A percentile compares a stretch with the other conserved stretches of the same genome.
Evolutionary conservation across 30 jellyfish, hydroid and myxozoan species (phyloP).

Genomic region (Morbakka virulenta): DNA sequence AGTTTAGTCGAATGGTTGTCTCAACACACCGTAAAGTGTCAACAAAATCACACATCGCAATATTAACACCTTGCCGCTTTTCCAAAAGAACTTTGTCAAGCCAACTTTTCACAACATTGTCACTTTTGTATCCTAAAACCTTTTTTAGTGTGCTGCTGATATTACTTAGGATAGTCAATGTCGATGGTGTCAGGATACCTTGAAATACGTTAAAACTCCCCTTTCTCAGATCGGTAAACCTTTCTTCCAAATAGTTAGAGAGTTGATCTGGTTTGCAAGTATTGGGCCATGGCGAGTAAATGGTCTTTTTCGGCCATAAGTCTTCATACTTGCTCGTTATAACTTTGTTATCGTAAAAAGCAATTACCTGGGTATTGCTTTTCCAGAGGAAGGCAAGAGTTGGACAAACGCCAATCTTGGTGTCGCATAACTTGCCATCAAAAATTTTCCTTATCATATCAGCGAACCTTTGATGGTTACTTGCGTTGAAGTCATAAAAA

Average conservation of each 20-base stretch:
- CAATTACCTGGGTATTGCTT: conserved; percentile 26
- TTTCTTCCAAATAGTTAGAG: conserved; percentile 22
- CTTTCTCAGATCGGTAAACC: conserved; percentile 42
- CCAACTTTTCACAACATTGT: conserved; percentile 56
- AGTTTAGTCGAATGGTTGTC: background rate
- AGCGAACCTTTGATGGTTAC: conserved; percentile 11
- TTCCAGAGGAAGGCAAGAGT: conserved; percentile 48
- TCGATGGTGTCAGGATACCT: conserved; percentile 74
- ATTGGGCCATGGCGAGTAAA: conserved; percentile 79
- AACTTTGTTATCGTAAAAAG: conserved; percentile 37
- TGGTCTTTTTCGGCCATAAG: conserved; percentile 46
- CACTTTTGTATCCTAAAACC: conserved; percentile 32
- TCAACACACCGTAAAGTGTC: background rate
- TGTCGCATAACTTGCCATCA: conserved; percentile 35
- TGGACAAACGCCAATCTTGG: conserved; percentile 29
- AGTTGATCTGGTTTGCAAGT: conserved; percentile 35
- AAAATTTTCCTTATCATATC: conserved; percentile 16
- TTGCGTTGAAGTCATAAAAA: conserved; percentile 24
- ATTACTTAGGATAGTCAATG: conserved; percentile 57
- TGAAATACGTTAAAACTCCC: conserved; percentile 69
- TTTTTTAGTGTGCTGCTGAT: conserved; percentile 48
- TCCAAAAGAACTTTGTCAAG: conserved; percentile 26
- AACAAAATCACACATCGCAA: conserved; percentile 70
- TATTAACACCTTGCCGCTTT: conserved; percentile 64
- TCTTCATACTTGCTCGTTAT: conserved; percentile 7